Evolutionary conservation across 35 echinoderm and acorn worm genomes (phyloP).

Genomic region (Anneissia japonica): DNA sequence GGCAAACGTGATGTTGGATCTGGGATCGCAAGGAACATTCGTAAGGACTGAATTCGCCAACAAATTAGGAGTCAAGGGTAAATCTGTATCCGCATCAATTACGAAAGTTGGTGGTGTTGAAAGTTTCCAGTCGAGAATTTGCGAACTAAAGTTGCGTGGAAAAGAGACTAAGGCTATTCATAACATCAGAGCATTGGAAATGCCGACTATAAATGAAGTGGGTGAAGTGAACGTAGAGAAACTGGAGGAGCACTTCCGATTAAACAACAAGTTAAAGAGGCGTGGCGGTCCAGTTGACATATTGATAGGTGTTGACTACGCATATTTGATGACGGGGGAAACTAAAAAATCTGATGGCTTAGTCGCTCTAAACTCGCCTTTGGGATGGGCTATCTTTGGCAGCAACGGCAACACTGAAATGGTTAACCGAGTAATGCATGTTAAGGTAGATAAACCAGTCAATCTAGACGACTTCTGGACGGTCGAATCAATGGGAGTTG

Average conservation of each 20-base stretch:
- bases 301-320: constrained; percentile 9
- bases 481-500: constrained; percentile 7
- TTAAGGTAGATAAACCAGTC: not conserved
- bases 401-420: not conserved
- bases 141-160: not conserved
- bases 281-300: constrained; percentile 23
- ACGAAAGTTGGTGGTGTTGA: constrained; percentile 14
- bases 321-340: not conserved
- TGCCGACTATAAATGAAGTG: constrained; percentile 11
- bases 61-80: not conserved
- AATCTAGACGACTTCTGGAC: constrained; percentile 19
- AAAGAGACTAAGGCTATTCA: not conserved
- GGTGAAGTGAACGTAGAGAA: not conserved
- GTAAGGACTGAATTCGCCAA: constrained; percentile 5
- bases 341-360: not conserved
- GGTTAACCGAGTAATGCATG: not conserved
- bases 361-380: not conserved
- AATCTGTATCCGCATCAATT: constrained; percentile 2
- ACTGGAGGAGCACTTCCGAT: not conserved
- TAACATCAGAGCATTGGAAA: constrained; percentile 18
- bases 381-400: constrained; percentile 23
- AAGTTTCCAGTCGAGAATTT: constrained; percentile 10
- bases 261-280: not conserved
- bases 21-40: constrained; percentile 25
- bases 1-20: constrained; percentile 32